Percentiles rank a stretch among this genome's conserved stretches.
These are phyloP conservation scores for Cataglyphis cursor DNA, from an alignment of 2,888 invertebrate species.

Conservation along the genomic window DNA sequence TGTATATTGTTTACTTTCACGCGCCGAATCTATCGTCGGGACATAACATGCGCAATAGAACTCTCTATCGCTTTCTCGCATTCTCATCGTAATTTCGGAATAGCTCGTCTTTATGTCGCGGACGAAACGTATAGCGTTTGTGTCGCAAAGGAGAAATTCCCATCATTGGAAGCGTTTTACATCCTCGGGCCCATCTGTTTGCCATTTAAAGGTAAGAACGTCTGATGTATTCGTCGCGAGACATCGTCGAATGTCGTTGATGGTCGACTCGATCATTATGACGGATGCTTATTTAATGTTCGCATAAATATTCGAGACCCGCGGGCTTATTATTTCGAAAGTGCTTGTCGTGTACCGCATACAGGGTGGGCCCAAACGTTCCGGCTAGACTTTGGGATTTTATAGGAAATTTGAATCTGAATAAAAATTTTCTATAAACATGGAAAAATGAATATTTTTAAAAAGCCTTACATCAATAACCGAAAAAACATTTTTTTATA, in stretches of 20 bases:
- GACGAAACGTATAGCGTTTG: constrained; percentile 9
- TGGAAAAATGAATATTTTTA: too few relatives aligned
- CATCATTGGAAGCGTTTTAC: constrained; percentile 34
- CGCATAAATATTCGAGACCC: constrained; percentile 69
- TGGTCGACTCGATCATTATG: constrained; percentile 68
- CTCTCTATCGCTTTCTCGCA: constrained; percentile 30
- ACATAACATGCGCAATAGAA: constrained; percentile 36
- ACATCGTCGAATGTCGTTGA: constrained; percentile 25
- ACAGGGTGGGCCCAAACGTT: too few relatives aligned
- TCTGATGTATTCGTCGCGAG: constrained; percentile 30
- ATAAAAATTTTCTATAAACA: too few relatives aligned
- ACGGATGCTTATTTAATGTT: constrained; percentile 77
- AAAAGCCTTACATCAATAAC: too few relatives aligned
- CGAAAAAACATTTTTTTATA: too few relatives aligned
- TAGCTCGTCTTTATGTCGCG: constrained; percentile 37
- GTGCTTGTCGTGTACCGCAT: constrained; percentile 58
- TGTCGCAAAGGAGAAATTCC: constrained; percentile 14
- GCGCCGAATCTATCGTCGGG: constrained; percentile 24
- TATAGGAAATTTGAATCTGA: too few relatives aligned
- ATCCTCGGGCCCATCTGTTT: constrained; percentile 50
- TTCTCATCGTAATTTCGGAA: constrained; percentile 41
- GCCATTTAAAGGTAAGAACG: constrained; percentile 52
- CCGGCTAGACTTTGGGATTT: too few relatives aligned
- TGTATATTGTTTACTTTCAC: constrained; percentile 18
- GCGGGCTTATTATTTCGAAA: constrained; percentile 68